Conservation (phyloP, 53 echinoderm and acorn worm species). For the Patiria pectinifera region DNA sequence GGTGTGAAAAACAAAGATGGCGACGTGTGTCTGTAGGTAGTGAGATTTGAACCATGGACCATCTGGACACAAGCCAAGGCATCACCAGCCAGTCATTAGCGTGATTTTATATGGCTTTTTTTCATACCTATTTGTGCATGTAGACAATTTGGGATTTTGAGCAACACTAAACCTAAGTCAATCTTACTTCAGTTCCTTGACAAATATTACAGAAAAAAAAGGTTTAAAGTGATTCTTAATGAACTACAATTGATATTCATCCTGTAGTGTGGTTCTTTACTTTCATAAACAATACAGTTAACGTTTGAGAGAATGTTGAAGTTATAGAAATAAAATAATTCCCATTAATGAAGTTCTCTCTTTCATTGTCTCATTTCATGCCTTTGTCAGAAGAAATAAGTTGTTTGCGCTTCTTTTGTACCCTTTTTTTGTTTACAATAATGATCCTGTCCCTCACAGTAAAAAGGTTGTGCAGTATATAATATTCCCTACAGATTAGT, state of each 20-base stretch:
- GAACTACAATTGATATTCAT: too few species aligned
- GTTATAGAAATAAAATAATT: constrained; percentile 15
- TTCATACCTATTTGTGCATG: too few species aligned
- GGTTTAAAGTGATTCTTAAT: background rate
- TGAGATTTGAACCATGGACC: background rate
- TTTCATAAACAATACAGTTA: background rate
- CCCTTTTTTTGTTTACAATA: background rate
- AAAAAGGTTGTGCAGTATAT: too few species aligned
- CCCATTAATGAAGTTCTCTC: background rate
- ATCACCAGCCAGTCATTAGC: background rate
- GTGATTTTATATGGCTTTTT: background rate
- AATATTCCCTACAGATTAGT: too few species aligned
- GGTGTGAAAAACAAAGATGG: background rate
- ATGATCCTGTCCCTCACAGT: too few species aligned
- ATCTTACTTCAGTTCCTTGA: background rate
- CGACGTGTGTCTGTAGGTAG: background rate
- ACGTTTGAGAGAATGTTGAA: background rate
- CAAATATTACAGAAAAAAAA: background rate
- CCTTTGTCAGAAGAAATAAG: too few species aligned
- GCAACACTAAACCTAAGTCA: background rate
- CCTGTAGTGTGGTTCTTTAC: too few species aligned
- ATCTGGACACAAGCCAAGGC: background rate
- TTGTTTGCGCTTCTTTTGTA: too few species aligned
- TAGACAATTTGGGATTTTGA: background rate
- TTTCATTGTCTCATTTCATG: background rate